These are phyloP conservation scores for Lemur catta DNA, from an alignment of 2,797 vertebrate species.

Conservation along the genomic window DNA sequence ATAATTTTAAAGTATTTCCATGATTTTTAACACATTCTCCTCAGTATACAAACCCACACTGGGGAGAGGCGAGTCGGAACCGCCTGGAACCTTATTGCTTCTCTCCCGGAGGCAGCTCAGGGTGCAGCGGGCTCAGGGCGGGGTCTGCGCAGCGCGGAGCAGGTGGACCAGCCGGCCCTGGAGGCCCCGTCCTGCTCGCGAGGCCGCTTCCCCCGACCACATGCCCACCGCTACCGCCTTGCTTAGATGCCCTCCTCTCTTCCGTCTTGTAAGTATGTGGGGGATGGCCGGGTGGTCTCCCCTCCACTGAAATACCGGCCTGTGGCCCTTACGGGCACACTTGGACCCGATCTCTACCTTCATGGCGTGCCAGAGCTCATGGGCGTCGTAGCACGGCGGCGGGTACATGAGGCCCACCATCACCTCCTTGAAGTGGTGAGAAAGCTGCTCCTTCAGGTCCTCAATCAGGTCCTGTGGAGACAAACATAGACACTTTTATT, in stretches of 20 bases:
- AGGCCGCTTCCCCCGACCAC: no score
- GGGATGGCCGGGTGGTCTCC: background rate
- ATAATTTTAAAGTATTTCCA: background rate
- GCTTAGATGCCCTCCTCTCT: background rate
- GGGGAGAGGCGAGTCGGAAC: background rate
- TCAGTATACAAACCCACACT: background rate
- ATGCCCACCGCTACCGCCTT: background rate
- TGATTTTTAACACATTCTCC: background rate
- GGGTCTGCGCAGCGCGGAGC: background rate
- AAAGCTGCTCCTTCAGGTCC: conserved; percentile 85
- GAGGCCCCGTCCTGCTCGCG: background rate
- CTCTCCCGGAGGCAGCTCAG: background rate
- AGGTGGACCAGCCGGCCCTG: fast-evolving
- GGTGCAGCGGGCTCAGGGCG: background rate
- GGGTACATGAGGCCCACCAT: conserved; percentile 88
- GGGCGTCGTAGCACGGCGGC: conserved; percentile 84
- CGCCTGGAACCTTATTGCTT: background rate
- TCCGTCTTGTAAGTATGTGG: fast-evolving
- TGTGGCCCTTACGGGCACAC: background rate
- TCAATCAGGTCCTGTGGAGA: conserved; percentile 81
- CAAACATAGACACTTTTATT: background rate
- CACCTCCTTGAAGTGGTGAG: conserved; percentile 87
- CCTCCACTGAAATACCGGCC: no score
- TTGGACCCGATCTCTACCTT: conserved; percentile 80
- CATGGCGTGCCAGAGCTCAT: conserved; percentile 87